Conservation (phyloP, 2,113 vertebrate genomes). For the Plectropomus leopardus region DNA sequence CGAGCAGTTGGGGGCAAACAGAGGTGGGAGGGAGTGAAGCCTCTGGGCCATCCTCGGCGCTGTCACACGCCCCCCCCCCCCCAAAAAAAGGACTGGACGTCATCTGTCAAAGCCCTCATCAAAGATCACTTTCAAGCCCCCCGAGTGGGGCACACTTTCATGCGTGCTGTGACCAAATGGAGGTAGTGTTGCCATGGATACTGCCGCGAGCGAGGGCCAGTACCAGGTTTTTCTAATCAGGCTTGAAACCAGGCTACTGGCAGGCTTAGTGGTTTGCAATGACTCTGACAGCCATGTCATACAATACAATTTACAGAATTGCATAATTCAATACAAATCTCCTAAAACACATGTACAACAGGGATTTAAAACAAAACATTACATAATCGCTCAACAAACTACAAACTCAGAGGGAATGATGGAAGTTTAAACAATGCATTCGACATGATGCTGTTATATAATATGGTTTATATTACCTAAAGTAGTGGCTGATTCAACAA, state of each 20-base stretch:
- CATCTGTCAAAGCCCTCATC: conserved; percentile 81
- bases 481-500: conserved; percentile 20
- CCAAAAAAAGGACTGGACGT: conserved; percentile 59
- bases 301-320: conserved; percentile 64
- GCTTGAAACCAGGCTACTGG: conserved; percentile 53
- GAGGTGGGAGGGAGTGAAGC: conserved; percentile 46
- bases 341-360: conserved; percentile 46
- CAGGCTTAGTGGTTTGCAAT: conserved; percentile 60
- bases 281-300: conserved; percentile 69
- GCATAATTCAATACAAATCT: conserved; percentile 60
- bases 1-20: conserved; percentile 75
- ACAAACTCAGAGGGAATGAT: conserved; percentile 53
- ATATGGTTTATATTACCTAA: conserved; percentile 42
- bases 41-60: conserved; percentile 53
- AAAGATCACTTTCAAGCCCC: conserved; percentile 71
- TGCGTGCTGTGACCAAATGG: conserved; percentile 76
- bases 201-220: conserved; percentile 30
- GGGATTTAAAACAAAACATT: conserved; percentile 56
- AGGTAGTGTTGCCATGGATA: conserved; percentile 67
- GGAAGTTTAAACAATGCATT: conserved; percentile 48
- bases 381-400: conserved; percentile 47
- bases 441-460: conserved; percentile 27
- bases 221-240: conserved; percentile 78
- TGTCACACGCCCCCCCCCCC: conserved; percentile 27
- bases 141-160: conserved; percentile 61